Evolutionary conservation across 2,888 invertebrate species (phyloP).

Genomic region (Charanyca ferruginea): DNA sequence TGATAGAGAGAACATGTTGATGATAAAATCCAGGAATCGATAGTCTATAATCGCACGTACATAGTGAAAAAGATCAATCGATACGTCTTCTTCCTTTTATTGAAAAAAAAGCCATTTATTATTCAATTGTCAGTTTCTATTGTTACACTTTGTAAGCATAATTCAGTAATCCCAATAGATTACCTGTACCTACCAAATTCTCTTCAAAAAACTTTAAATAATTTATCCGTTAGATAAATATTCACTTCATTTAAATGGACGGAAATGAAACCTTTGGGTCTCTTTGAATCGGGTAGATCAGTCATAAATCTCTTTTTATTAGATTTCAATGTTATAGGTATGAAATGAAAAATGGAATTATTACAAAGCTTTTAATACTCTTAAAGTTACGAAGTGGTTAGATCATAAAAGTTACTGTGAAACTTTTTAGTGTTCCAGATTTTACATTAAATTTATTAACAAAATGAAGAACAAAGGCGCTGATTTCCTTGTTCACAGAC

Average conservation of each 20-base stretch:
- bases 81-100: too few species aligned
- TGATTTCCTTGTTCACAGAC: too few species aligned
- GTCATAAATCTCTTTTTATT: slow-evolving; percentile 69
- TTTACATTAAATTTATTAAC: too few species aligned
- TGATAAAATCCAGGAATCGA: too few species aligned
- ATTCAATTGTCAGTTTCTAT: not conserved
- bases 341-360: slow-evolving; percentile 44
- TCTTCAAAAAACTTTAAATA: slow-evolving; percentile 47
- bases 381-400: slow-evolving; percentile 26
- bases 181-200: slow-evolving; percentile 13
- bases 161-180: slow-evolving; percentile 19
- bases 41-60: too few species aligned
- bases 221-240: slow-evolving; percentile 55
- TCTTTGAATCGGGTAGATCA: slow-evolving; percentile 59
- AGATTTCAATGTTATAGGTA: slow-evolving; percentile 60
- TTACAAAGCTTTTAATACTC: slow-evolving; percentile 38
- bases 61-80: too few species aligned
- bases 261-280: slow-evolving; percentile 68
- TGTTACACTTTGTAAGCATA: not conserved
- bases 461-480: too few species aligned
- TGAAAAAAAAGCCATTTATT: not conserved
- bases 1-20: too few species aligned
- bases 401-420: not conserved
- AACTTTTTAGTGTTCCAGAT: not conserved
- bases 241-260: slow-evolving; percentile 64